Evolutionary conservation across 2,888 invertebrate genomes (phyloP).

Genomic region (Lasius fuliginosus): DNA sequence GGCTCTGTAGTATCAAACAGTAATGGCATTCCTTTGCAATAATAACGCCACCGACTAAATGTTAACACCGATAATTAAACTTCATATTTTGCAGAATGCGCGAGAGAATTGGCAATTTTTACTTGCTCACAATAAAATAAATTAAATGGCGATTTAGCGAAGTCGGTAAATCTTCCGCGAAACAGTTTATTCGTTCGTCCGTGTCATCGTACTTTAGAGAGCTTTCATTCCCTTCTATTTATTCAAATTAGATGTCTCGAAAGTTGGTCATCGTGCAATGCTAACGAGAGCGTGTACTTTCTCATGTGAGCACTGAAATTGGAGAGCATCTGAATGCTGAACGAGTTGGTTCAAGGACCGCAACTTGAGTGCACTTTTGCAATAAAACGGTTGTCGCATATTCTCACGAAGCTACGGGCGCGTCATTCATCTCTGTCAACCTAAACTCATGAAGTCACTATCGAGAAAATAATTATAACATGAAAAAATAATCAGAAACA

Average conservation of each 20-base stretch:
- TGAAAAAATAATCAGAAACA: constrained; percentile 6
- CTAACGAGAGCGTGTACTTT: constrained; percentile 8
- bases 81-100: not conserved
- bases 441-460: not conserved
- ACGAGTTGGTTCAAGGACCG: not conserved
- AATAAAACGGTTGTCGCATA: constrained; percentile 36
- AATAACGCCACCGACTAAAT: constrained; percentile 26
- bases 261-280: constrained; percentile 51
- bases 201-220: not conserved
- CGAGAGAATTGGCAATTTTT: not conserved
- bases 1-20: constrained; percentile 11
- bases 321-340: not conserved
- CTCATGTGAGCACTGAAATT: constrained; percentile 37
- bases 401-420: constrained; percentile 6
- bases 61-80: constrained; percentile 9
- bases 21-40: constrained; percentile 38
- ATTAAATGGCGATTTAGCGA: not conserved
- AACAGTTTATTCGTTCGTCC: constrained; percentile 18
- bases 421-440: constrained; percentile 28
- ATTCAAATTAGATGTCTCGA: constrained; percentile 67
- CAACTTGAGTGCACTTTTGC: constrained; percentile 29
- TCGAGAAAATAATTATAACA: not conserved
- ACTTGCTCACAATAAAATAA: not conserved
- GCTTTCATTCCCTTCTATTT: constrained; percentile 59
- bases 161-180: not conserved